Base-by-base conservation (phyloP, 2,113 vertebrate genomes). In the Eidolon helvum region DNA sequence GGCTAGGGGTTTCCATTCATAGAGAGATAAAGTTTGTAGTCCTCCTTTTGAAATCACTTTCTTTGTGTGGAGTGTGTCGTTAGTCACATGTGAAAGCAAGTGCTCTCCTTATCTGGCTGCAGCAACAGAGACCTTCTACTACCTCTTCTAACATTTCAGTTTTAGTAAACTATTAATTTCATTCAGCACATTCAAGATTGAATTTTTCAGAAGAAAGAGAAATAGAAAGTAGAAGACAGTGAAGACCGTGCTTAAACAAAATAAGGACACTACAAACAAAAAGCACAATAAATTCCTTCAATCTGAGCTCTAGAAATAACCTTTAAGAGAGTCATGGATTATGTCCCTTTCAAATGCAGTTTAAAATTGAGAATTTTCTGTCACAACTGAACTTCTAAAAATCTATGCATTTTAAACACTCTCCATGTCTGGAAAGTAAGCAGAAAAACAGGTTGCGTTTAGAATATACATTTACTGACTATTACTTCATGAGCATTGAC, bases 361-460 rank as follows among this genome's bases (percentile, higher is more conserved):
- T 84, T 87, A 90, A 96, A 94, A 91, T 45, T 66, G 78, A 90
- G 35, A 55, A 83, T 77, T 77, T 83, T 92, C 48, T 87, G 5
- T 79, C 30, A 78, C n/a, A 71, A 18, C 7, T 84, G 35, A 93
- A 84, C 21, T 95, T 79, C 9, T 82, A 65, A 90, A 71, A 78
- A 53, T 72, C 63, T 74, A 26, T 55, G 14, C 30, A 68, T 4
- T 84, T 26, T n/a, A 40, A 83, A 50, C 24, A 75, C 15, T 8
- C 50, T 57, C 26, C 21, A 26, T 55, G 28, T 22, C 26, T 38
- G 5, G 21, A 75, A 7, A 55, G 24, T 61, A 21, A 93, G 16
- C 35, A 96, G 28, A 59, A 94, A 92, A 92, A 45, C 4, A 82
- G 19, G 18, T 3, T 75, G 77, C 22, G n/a, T 63, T 72, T 95